Conservation (phyloP, 2,113 vertebrate species). For the Eptesicus fuscus region DNA sequence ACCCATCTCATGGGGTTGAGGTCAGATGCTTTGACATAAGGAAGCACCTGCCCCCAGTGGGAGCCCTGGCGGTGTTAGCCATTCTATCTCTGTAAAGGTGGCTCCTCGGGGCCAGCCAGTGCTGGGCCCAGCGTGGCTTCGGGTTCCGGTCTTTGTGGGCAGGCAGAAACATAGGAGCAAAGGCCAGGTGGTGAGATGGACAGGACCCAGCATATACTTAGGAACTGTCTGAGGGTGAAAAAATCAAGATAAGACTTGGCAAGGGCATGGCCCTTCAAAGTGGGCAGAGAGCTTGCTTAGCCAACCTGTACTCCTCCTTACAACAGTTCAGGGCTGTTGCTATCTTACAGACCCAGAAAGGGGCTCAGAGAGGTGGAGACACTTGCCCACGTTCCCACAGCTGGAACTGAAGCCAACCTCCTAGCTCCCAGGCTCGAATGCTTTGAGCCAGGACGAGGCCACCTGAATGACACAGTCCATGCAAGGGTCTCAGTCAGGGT, state of each 20-base stretch:
- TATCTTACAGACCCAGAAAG: background rate
- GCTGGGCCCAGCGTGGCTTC: background rate
- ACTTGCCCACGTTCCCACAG: background rate
- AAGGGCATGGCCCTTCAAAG: background rate
- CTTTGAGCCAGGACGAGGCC: background rate
- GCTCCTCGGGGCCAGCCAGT: background rate
- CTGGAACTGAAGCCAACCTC: background rate
- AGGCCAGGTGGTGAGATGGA: background rate
- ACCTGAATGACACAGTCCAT: background rate
- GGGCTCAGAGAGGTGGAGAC: background rate
- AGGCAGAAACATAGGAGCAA: background rate
- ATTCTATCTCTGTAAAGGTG: background rate
- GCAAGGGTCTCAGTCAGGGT: background rate
- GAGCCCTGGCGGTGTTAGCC: background rate
- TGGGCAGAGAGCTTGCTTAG: background rate
- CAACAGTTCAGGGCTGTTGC: background rate
- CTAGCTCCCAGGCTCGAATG: background rate
- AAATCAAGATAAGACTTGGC: background rate
- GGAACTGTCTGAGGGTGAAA: background rate
- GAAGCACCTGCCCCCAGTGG: accelerated
- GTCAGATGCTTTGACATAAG: accelerated
- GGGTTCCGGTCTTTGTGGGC: background rate
- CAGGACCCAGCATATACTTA: background rate
- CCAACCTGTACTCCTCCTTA: accelerated
- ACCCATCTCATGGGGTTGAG: no score